Base-by-base conservation (phyloP, 2,888 invertebrate genomes). In the Pharmacophagus antenor region DNA sequence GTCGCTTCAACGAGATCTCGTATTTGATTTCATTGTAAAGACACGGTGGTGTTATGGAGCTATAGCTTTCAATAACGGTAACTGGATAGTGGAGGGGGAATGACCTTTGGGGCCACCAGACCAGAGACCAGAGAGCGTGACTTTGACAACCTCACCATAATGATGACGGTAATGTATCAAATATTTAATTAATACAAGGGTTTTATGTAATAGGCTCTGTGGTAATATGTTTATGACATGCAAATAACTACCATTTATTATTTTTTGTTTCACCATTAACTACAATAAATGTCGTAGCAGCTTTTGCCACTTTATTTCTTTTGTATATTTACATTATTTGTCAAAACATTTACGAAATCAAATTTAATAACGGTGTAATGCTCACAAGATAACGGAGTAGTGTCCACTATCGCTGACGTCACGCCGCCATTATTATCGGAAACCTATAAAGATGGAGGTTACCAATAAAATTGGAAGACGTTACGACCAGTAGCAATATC, bases 1-100 rank as follows among this genome's bases (percentile, higher is more conserved):
- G 23, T 54, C 49, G 48, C 53, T 41, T 25, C 44, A 54, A 25
- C 20, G 21, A 25, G 41, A 49, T 53, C 47, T 25, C 25, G 59
- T 21, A 60, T 60, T 54, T 20, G 44, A 60, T 60, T 60, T 55
- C 59, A 55, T 31, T 55, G 59, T 46, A 53, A 47, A 27, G 46
- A 7, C 12, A n/a, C 27, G 46, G 31, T 48, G 23, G 37, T 42
- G 55, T 55, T 49, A 50, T 55, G 50, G 55, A 53, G 53, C 25
- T 54, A 53, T 53, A 48, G 42, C 53, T 50, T 54, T 59, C 21
- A 59, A 59, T 58, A 37, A 42, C 10, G 27, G 56, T 58, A 58
- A 58, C 53, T 21, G 42, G 48, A 58, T 56, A 55, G 22, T 37
- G 46, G 47, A 54, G 46, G 53, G 23, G 58, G 47, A 47, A 52